phyloP scores from a whole-genome alignment of 2,113 vertebrate genomes.

The Gambusia holbrooki region DNA sequence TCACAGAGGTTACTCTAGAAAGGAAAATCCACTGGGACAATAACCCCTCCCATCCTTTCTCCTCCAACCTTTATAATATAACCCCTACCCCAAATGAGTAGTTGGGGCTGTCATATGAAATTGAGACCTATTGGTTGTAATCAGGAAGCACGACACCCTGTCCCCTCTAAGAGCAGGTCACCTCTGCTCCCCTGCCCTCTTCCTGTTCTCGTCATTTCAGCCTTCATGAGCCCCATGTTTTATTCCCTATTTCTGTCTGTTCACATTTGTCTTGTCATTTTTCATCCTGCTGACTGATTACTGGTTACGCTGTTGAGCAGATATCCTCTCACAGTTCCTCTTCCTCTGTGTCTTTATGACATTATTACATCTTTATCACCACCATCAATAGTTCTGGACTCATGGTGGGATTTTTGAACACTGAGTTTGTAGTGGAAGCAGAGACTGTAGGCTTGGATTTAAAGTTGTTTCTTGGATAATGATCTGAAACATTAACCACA shows the following conservation, averaged over 20 bases:
- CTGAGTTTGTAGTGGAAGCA: slow-evolving; percentile 28
- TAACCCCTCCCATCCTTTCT: slow-evolving; percentile 41
- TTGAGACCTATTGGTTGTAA: slow-evolving; percentile 76
- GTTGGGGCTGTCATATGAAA: slow-evolving; percentile 71
- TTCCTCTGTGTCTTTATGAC: slow-evolving; percentile 68
- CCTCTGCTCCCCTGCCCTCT: slow-evolving; percentile 50
- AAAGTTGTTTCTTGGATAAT: slow-evolving; percentile 19
- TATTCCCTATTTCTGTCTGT: slow-evolving; percentile 68
- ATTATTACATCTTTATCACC: slow-evolving; percentile 76
- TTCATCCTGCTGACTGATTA: slow-evolving; percentile 69
- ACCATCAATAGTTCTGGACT: slow-evolving; percentile 66
- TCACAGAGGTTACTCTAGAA: slow-evolving; percentile 45
- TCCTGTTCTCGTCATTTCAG: slow-evolving; percentile 45
- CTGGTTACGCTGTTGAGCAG: slow-evolving; percentile 62
- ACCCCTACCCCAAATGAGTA: slow-evolving; percentile 61
- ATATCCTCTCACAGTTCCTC: slow-evolving; percentile 64
- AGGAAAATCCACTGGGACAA: slow-evolving; percentile 52
- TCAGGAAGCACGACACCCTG: slow-evolving; percentile 63
- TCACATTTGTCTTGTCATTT: slow-evolving; percentile 63
- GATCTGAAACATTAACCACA: slow-evolving; percentile 16
- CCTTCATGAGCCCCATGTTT: slow-evolving; percentile 58
- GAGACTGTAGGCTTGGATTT: slow-evolving; percentile 36
- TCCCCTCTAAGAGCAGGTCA: slow-evolving; percentile 60
- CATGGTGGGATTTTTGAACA: slow-evolving; percentile 47
- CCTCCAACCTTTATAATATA: slow-evolving; percentile 52